phyloP scores from a whole-genome alignment of 2,797 vertebrate genomes.

The Telmatherina bonti region DNA sequence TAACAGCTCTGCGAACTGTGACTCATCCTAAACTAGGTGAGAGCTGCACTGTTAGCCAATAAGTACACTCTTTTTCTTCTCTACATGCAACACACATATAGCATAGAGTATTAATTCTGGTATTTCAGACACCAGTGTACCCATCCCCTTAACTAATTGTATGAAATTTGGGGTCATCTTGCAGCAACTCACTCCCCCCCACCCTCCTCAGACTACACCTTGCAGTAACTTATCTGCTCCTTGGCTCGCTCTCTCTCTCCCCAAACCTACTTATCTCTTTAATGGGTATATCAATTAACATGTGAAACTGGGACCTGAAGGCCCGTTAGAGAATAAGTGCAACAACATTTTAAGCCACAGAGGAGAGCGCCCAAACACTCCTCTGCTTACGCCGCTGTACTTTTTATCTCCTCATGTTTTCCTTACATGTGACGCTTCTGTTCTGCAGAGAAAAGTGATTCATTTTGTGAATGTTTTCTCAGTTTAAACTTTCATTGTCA shows the following conservation, averaged over 20 bases:
- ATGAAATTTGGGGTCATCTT: slow-evolving; percentile 36
- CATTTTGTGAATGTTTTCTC: slow-evolving; percentile 36
- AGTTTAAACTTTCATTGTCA: slow-evolving; percentile 42
- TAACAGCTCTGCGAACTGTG: slow-evolving; percentile 78
- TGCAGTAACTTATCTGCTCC: slow-evolving; percentile 62
- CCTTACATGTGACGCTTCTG: slow-evolving; percentile 37
- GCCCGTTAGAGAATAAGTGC: slow-evolving; percentile 67
- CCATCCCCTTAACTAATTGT: slow-evolving; percentile 17
- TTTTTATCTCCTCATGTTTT: slow-evolving; percentile 31
- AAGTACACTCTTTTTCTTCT: slow-evolving; percentile 36
- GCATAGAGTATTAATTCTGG: slow-evolving; percentile 13
- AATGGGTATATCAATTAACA: slow-evolving; percentile 80
- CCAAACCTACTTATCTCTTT: slow-evolving; percentile 68
- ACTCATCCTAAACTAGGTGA: slow-evolving; percentile 79
- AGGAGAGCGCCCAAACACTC: slow-evolving; percentile 49
- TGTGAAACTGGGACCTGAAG: slow-evolving; percentile 63
- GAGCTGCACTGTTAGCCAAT: slow-evolving; percentile 69
- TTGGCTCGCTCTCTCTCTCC: slow-evolving; percentile 48
- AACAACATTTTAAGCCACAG: slow-evolving; percentile 60
- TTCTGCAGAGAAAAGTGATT: slow-evolving; percentile 43
- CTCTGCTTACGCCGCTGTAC: slow-evolving; percentile 34
- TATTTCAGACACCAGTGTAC: slow-evolving; percentile 21
- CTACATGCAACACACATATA: slow-evolving; percentile 9
- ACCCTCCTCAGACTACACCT: slow-evolving; percentile 32
- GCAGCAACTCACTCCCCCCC: slow-evolving; percentile 10